Base-by-base conservation (phyloP, 2,113 vertebrate species). In the Ranitomeya imitator region DNA sequence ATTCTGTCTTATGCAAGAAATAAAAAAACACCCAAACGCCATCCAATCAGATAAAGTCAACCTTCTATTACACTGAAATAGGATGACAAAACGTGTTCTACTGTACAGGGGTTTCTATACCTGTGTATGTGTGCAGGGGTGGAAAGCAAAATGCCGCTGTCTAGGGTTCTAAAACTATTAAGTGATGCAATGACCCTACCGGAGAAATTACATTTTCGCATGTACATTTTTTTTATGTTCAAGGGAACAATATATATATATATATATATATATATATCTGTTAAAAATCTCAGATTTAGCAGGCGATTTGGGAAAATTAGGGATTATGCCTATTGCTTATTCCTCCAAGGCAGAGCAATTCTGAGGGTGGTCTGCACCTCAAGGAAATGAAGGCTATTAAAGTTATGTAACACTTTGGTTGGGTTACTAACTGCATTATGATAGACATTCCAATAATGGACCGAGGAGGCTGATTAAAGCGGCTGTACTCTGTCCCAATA, bases 1-100 rank as follows among this genome's bases (percentile, higher is more conserved):
- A 79, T 88, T 69, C n/a, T 21, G 52, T 83, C 14, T 23, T 74
- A 74, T 19, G 63, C 9, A 77, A 59, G 83, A 83, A 83, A n/a
- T n/a, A n/a, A 79, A 1, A 14, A 9, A 2, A 51, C 12, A 37
- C 0, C 1, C 57, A 31, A 16, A 73, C 12, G 52, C 74, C 52
- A 74, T 67, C 71, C 55, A 74, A 88, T 83, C 15, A 83, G 51
- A 76, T 82, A 54, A 63, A 76, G 60, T 52, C 26, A 73, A 26
- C 79, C 77, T 83, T 63, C 2, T 55, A 55, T 74, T 80, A 26
- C 3, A 88, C 55, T 77, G 69, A 63, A 52, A 83, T 31, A 65
- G 37, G 13, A 63, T 57, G 67, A n/a, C 79, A 83, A 76, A 73
- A 16, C 26, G 59, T n/a, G 31, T 15, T 21, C 52, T 7, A 19